A percentile compares a stretch with the other conserved stretches of the same genome.
These are phyloP conservation scores for Tetraneura akinire DNA, from an alignment of 1,140 invertebrate species.

Conservation along the genomic window DNA sequence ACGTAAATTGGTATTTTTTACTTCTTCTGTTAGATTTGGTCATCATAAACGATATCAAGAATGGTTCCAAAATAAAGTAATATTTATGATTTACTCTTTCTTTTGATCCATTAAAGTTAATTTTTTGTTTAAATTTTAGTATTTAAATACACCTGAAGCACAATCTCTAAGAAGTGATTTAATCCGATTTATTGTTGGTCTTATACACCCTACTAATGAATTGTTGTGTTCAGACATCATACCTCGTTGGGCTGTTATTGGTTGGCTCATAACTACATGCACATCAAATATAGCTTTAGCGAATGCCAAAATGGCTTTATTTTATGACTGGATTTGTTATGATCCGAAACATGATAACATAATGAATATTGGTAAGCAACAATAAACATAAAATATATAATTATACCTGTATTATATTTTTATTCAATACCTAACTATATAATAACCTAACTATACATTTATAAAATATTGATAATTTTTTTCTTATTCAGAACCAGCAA, in stretches of 20 bases:
- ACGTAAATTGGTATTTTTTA: slow-evolving; percentile 89
- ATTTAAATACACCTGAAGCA: slow-evolving; percentile 94
- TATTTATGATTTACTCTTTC: slow-evolving; percentile 13
- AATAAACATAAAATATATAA: not conserved
- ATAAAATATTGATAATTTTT: slow-evolving; percentile 5
- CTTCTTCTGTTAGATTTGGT: slow-evolving; percentile 91
- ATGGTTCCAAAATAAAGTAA: slow-evolving; percentile 89
- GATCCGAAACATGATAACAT: slow-evolving; percentile 96
- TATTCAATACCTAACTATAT: not conserved
- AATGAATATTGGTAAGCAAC: slow-evolving; percentile 83
- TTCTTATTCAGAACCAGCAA: slow-evolving; percentile 81
- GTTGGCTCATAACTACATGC: slow-evolving; percentile 95
- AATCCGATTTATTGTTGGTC: slow-evolving; percentile 95
- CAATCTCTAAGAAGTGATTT: slow-evolving; percentile 93
- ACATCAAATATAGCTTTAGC: slow-evolving; percentile 87
- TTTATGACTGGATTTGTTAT: slow-evolving; percentile 98
- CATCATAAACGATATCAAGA: slow-evolving; percentile 97
- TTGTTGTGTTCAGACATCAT: slow-evolving; percentile 96
- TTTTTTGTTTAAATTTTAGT: slow-evolving; percentile 64
- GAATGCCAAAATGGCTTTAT: slow-evolving; percentile 93
- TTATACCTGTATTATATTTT: not conserved
- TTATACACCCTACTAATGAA: slow-evolving; percentile 97
- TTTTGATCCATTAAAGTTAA: not conserved
- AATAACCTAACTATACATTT: not conserved
- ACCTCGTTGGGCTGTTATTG: slow-evolving; percentile 97